Percentiles rank a stretch among this genome's conserved stretches.
Evolutionary conservation across 2,797 vertebrate species (phyloP).

Genomic region (Enteromius unitaeniatus): DNA sequence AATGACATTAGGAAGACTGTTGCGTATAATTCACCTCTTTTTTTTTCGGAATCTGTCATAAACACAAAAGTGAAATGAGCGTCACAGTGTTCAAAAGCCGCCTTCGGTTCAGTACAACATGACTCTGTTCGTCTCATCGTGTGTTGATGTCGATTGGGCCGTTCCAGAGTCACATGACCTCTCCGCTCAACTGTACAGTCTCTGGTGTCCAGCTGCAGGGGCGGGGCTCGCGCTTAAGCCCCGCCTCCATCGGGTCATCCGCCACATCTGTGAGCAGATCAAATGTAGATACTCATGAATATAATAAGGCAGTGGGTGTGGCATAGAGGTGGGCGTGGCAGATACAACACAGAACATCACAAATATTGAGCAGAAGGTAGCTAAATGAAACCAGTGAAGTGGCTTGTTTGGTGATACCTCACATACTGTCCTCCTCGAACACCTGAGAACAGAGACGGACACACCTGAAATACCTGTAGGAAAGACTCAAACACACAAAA

Average conservation of each 20-base stretch:
- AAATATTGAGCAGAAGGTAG: background rate
- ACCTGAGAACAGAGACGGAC: conserved; percentile 51
- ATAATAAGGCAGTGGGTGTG: rapidly evolving
- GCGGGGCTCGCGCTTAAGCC: conserved; percentile 50
- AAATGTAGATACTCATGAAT: rapidly evolving
- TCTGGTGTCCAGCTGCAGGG: conserved; percentile 33
- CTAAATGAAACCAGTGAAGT: no score
- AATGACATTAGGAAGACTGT: background rate
- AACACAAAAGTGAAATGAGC: background rate
- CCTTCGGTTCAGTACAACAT: no score
- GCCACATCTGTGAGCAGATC: conserved; percentile 39
- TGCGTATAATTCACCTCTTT: background rate
- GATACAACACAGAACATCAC: background rate
- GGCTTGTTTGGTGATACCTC: conserved; percentile 43
- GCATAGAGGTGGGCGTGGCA: no score
- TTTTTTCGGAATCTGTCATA: background rate
- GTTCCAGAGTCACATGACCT: conserved; percentile 18
- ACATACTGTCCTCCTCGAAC: conserved; percentile 68
- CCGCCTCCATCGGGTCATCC: conserved; percentile 64
- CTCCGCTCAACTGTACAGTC: background rate
- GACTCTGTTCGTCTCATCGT: no score
- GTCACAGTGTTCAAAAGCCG: background rate
- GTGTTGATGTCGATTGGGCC: no score
- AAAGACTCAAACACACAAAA: background rate
- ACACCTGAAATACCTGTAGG: background rate